Conservation (phyloP, 35 echinoderm and acorn worm species). For the Ptychodera flava region DNA sequence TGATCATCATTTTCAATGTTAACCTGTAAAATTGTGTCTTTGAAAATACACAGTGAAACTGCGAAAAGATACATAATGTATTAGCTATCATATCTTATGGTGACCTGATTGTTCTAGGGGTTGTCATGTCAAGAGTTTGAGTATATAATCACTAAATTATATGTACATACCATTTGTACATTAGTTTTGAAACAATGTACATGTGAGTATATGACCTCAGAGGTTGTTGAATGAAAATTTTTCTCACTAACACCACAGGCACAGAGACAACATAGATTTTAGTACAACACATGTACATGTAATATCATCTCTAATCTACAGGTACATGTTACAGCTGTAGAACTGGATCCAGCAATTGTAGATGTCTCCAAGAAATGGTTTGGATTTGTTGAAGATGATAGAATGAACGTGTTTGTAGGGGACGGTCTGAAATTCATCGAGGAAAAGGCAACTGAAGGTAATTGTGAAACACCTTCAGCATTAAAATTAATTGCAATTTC, state of each 20-base stretch:
- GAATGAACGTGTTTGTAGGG: constrained; percentile 40
- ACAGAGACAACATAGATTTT: not conserved
- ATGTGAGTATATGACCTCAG: not conserved
- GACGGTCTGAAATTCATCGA: constrained; percentile 72
- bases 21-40: too few relatives aligned
- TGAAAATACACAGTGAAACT: too few relatives aligned
- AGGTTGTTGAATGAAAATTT: not conserved
- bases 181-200: not conserved
- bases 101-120: too few relatives aligned
- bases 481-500: not conserved
- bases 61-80: too few relatives aligned
- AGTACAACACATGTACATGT: not conserved
- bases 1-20: too few relatives aligned
- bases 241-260: too few relatives aligned
- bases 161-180: not conserved
- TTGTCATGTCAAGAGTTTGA: too few relatives aligned
- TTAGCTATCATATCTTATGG: too few relatives aligned
- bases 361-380: constrained; percentile 65
- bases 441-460: not conserved
- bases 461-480: constrained; percentile 16
- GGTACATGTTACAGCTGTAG: constrained; percentile 66
- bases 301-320: not conserved
- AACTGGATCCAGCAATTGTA: constrained; percentile 51
- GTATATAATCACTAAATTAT: too few relatives aligned
- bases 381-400: constrained; percentile 48